Conservation (phyloP, 2,113 vertebrate species). For the Chascanopsetta lugubris region DNA sequence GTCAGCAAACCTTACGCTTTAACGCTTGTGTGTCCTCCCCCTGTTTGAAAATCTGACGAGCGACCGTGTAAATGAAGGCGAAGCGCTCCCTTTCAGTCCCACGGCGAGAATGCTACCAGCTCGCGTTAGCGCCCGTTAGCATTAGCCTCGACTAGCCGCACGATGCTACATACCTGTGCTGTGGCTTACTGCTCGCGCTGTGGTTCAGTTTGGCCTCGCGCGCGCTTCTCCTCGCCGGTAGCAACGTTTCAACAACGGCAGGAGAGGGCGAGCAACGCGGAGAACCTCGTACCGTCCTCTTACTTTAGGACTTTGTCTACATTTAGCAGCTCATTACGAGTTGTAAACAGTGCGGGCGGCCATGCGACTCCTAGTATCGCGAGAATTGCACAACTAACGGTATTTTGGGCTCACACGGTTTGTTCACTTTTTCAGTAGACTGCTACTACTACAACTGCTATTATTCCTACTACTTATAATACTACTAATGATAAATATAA, state of each 20-base stretch:
- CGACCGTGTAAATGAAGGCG: rapidly evolving
- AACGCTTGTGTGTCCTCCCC: neutral
- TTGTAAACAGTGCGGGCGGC: slow-evolving; percentile 65
- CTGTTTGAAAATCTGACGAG: rapidly evolving
- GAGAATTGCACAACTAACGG: slow-evolving; percentile 17
- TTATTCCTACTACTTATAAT: too few species aligned
- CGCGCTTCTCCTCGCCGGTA: neutral
- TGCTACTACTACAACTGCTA: too few species aligned
- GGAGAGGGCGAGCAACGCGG: rapidly evolving
- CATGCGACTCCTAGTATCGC: slow-evolving; percentile 66
- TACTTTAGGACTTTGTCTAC: slow-evolving; percentile 14
- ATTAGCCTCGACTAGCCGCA: slow-evolving; percentile 53
- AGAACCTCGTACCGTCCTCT: neutral
- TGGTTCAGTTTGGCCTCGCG: neutral
- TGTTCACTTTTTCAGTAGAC: neutral
- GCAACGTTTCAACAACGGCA: neutral
- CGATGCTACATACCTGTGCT: slow-evolving; percentile 50
- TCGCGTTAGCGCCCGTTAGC: slow-evolving; percentile 49
- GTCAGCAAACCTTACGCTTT: neutral
- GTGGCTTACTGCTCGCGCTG: slow-evolving; percentile 25
- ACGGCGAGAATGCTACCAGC: neutral
- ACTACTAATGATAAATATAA: too few species aligned
- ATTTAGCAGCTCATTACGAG: slow-evolving; percentile 44
- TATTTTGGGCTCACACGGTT: rapidly evolving
- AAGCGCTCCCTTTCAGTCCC: neutral